A percentile compares a stretch with the other conserved stretches of the same genome.
phyloP scores from a whole-genome alignment of 1,140 invertebrate species.

The Oryzaephilus surinamensis region DNA sequence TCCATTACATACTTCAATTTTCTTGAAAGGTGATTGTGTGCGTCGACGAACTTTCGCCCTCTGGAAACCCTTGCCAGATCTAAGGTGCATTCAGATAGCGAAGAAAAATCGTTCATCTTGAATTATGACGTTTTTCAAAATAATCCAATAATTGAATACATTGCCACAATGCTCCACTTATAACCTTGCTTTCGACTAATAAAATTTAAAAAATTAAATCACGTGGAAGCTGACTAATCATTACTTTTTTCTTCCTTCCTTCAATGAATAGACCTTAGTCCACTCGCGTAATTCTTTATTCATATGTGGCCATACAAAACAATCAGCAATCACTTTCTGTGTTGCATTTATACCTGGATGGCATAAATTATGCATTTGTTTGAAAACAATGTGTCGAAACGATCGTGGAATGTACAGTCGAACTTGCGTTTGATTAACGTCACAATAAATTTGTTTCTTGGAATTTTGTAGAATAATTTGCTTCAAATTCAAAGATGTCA shows the following conservation, averaged over 20 bases:
- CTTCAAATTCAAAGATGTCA: too few relatives aligned
- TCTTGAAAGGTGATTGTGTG: slow-evolving; percentile 4
- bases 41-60: slow-evolving; percentile 22
- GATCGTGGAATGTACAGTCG: slow-evolving; percentile 18
- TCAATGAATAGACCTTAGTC: too few relatives aligned
- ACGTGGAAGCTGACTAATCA: too few relatives aligned
- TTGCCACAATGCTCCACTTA: too few relatives aligned
- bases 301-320: slow-evolving; percentile 22
- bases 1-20: slow-evolving; percentile 7
- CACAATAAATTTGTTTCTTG: slow-evolving; percentile 1
- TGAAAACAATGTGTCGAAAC: slow-evolving; percentile 13
- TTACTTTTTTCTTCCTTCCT: too few relatives aligned
- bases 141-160: too few relatives aligned
- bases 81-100: too few relatives aligned
- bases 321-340: slow-evolving; percentile 6
- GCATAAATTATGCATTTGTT: slow-evolving; percentile 15
- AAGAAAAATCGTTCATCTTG: too few relatives aligned
- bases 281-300: slow-evolving; percentile 20
- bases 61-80: slow-evolving; percentile 25
- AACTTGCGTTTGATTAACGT: slow-evolving; percentile 14
- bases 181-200: too few relatives aligned
- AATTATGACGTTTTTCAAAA: too few relatives aligned
- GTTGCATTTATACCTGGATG: slow-evolving; percentile 25
- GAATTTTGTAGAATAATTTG: too few relatives aligned
- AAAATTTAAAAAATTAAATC: too few relatives aligned